Percentiles rank a stretch among this genome's conserved stretches.
phyloP scores from a whole-genome alignment of 1,140 invertebrate species.

The Drosophila malerkotliana region DNA sequence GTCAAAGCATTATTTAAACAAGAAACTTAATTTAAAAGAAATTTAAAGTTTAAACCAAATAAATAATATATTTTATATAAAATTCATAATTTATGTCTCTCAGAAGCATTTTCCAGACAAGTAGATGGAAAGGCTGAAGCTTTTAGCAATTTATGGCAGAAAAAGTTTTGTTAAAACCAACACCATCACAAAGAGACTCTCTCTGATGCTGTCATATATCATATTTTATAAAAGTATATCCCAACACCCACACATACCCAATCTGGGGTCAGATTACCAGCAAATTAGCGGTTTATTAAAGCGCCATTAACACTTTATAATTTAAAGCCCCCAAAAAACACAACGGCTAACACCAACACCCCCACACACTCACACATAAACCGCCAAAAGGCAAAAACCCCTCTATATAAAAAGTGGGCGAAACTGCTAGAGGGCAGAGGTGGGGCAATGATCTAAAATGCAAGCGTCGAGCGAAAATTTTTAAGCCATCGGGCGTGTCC shows the following conservation, averaged over 20 bases:
- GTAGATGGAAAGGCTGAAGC: slow-evolving; percentile 21
- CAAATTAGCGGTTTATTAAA: slow-evolving; percentile 68
- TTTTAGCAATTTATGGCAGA: slow-evolving; percentile 51
- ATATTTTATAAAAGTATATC: slow-evolving; percentile 2
- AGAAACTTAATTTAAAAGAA: neutral
- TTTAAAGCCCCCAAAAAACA: slow-evolving; percentile 50
- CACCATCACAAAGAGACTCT: slow-evolving; percentile 24
- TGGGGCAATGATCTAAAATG: slow-evolving; percentile 38
- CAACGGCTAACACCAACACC: slow-evolving; percentile 10
- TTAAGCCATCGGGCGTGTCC: slow-evolving; percentile 21
- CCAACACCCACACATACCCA: slow-evolving; percentile 22
- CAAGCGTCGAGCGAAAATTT: slow-evolving; percentile 35
- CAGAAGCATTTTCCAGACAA: slow-evolving; percentile 12
- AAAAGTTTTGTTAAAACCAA: slow-evolving; percentile 20
- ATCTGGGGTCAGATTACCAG: slow-evolving; percentile 53
- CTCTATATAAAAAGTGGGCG: neutral
- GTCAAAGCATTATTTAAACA: slow-evolving; percentile 37
- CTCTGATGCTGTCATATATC: slow-evolving; percentile 19
- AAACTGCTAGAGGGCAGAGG: neutral
- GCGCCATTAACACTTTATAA: slow-evolving; percentile 64
- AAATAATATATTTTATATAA: slow-evolving; percentile 9
- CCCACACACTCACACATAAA: slow-evolving; percentile 17
- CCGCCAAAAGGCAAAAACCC: slow-evolving; percentile 28
- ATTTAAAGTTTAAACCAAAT: neutral
- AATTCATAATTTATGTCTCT: neutral